Evolutionary conservation across 2,113 vertebrate species (phyloP).

Genomic region (Rhinopomastus cyanomelas): DNA sequence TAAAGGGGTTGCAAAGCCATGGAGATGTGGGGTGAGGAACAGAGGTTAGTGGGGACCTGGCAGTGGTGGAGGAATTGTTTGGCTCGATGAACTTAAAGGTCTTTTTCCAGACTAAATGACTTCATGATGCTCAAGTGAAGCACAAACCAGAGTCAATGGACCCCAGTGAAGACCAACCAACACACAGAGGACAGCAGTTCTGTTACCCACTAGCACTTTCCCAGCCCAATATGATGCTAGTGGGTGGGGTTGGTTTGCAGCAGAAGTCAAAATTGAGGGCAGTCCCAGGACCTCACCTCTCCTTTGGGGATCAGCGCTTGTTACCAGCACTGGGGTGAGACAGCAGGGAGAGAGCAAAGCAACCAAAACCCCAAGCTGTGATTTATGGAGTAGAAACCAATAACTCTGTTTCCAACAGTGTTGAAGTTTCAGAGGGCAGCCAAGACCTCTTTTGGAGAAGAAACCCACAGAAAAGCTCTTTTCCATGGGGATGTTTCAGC

Average conservation of each 20-base stretch:
- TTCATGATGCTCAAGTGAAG: neutral
- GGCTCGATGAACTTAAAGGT: neutral
- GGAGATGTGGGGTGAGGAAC: neutral
- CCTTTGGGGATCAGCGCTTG: neutral
- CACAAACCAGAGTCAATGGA: neutral
- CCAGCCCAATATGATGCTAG: rapidly evolving
- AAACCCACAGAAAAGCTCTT: conserved; percentile 12
- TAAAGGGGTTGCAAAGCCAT: neutral
- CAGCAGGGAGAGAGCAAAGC: neutral
- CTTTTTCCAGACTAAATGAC: neutral
- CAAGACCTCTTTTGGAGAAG: neutral
- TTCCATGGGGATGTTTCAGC: neutral
- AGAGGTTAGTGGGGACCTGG: neutral
- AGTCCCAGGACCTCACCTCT: neutral
- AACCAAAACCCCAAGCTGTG: neutral
- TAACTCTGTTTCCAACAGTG: conserved; percentile 15
- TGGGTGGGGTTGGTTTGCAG: neutral
- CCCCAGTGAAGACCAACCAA: neutral
- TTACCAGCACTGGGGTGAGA: neutral
- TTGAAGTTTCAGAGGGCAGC: conserved; percentile 29
- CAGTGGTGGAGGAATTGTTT: neutral
- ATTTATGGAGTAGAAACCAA: conserved; percentile 17
- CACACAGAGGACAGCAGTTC: neutral
- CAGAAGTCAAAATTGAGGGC: neutral
- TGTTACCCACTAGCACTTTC: neutral